Percentiles rank a stretch among this genome's conserved stretches.
phyloP scores from a whole-genome alignment of 2,797 vertebrate species.

The Sebastes taczanowskii region DNA sequence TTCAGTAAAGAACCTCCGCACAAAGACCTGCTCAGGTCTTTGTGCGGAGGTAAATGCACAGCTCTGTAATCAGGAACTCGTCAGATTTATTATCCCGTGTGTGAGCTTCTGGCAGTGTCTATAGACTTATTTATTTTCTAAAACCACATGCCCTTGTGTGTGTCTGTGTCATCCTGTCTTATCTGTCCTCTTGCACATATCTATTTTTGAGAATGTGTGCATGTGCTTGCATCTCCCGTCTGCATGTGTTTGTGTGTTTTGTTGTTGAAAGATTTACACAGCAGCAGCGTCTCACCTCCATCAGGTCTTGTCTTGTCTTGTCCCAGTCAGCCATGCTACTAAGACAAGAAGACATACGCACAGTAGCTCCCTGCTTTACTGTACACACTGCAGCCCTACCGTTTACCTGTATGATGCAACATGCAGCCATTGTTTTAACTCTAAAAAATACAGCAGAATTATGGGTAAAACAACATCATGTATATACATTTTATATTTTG shows the following conservation, averaged over 20 bases:
- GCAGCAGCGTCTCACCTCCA: constrained; percentile 57
- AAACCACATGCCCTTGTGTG: neutral
- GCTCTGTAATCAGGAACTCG: constrained; percentile 56
- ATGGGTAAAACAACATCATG: neutral
- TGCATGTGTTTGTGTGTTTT: constrained; percentile 21
- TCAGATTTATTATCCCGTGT: constrained; percentile 49
- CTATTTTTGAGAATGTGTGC: constrained; percentile 10
- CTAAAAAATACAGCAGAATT: neutral
- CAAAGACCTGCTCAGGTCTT: too few species aligned
- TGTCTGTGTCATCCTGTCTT: neutral
- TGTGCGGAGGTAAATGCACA: constrained; percentile 36
- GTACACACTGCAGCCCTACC: neutral
- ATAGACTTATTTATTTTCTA: constrained; percentile 19
- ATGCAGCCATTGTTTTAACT: neutral
- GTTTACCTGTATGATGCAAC: neutral
- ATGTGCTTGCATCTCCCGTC: neutral
- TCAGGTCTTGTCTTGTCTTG: constrained; percentile 66
- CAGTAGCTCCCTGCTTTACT: constrained; percentile 17
- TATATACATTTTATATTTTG: neutral
- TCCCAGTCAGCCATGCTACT: constrained; percentile 31
- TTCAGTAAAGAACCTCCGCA: constrained; percentile 50
- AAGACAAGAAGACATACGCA: constrained; percentile 36
- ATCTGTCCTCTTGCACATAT: neutral
- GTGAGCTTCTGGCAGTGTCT: constrained; percentile 22
- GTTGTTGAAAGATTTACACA: constrained; percentile 75